phyloP scores from a whole-genome alignment of 2,797 vertebrate genomes.

The Rhynchonycteris naso region DNA sequence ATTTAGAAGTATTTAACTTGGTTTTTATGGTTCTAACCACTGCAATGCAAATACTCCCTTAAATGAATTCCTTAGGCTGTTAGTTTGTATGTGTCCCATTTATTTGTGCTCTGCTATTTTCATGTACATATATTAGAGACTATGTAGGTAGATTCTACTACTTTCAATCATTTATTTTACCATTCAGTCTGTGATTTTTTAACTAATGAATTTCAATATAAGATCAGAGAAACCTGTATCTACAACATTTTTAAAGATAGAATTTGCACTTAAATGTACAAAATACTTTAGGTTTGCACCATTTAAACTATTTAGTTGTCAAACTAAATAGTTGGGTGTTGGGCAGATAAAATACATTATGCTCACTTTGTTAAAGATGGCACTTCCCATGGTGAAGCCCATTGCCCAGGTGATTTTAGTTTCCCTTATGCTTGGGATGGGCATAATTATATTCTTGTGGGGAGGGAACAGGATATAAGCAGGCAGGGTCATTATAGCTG shows the following conservation, averaged over 20 bases:
- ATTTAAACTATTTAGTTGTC: conserved; percentile 12
- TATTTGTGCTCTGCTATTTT: conserved; percentile 50
- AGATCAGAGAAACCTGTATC: background rate
- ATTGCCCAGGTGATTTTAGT: no score
- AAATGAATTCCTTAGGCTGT: conserved; percentile 62
- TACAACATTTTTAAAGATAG: conserved; percentile 2
- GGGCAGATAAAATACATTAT: no score
- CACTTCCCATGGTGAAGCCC: no score
- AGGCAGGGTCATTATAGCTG: no score
- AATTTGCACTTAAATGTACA: background rate
- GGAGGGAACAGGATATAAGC: no score
- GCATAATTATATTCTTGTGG: no score
- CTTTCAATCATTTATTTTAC: conserved; percentile 26
- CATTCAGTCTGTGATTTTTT: conserved; percentile 20
- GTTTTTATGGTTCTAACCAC: background rate
- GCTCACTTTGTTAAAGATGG: no score
- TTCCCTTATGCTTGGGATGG: no score
- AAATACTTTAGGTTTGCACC: background rate
- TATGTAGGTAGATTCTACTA: background rate
- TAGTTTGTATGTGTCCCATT: conserved; percentile 51
- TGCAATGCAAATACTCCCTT: conserved; percentile 12
- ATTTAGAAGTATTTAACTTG: conserved; percentile 28
- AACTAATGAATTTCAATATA: conserved; percentile 36
- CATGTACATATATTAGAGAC: conserved; percentile 20
- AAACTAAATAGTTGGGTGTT: background rate